Percentiles rank a stretch among this genome's conserved stretches.
phyloP scores from a whole-genome alignment of 2,888 invertebrate species.

The Unio pictorum region DNA sequence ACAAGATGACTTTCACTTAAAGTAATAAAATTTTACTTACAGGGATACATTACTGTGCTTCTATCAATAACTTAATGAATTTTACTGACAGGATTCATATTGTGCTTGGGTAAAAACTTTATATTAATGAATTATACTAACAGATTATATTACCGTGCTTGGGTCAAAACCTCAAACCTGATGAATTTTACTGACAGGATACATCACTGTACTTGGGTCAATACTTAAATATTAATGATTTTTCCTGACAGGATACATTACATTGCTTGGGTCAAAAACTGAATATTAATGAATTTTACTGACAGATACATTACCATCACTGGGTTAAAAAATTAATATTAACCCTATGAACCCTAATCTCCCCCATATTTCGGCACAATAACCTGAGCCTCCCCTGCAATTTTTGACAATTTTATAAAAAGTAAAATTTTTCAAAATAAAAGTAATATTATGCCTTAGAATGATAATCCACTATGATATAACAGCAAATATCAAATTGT shows the following conservation, averaged over 20 bases:
- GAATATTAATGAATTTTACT: neutral
- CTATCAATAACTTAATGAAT: constrained; percentile 16
- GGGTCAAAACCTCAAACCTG: neutral
- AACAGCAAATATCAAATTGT: too few species aligned
- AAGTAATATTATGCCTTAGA: too few species aligned
- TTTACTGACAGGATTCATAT: too few species aligned
- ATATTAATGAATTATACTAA: neutral
- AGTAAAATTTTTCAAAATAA: too few species aligned
- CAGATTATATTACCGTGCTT: neutral
- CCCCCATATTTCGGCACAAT: too few species aligned
- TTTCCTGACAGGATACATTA: too few species aligned
- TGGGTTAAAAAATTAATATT: neutral
- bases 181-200: neutral
- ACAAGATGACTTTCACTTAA: neutral
- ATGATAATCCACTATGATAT: too few species aligned
- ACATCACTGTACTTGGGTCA: constrained; percentile 31
- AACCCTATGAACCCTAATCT: neutral
- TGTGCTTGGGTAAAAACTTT: neutral
- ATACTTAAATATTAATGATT: neutral
- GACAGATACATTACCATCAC: too few species aligned
- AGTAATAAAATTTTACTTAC: neutral
- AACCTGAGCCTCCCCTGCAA: too few species aligned
- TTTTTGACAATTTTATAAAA: too few species aligned
- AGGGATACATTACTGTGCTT: constrained; percentile 60
- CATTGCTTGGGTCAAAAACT: neutral